A percentile compares a stretch with the other conserved stretches of the same genome.
Evolutionary conservation across 2,888 invertebrate species (phyloP).

Genomic region (Chromoteleia sp.): DNA sequence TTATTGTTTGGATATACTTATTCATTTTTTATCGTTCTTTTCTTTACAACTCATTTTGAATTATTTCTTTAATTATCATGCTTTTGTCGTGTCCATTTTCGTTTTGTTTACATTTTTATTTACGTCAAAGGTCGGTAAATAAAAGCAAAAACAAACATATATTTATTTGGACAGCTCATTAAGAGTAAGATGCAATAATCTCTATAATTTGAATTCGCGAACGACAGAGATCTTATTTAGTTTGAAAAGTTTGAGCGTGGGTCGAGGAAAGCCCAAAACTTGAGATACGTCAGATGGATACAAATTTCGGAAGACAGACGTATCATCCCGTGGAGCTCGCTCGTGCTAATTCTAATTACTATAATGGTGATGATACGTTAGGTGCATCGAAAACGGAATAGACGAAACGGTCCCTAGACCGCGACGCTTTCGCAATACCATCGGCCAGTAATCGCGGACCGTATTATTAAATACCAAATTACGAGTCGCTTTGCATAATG

Average conservation of each 20-base stretch:
- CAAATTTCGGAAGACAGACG: constrained; percentile 62
- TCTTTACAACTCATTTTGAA: no score
- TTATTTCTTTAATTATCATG: no score
- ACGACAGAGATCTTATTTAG: constrained; percentile 36
- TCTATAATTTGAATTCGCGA: constrained; percentile 28
- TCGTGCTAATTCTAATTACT: constrained; percentile 66
- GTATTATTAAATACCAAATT: constrained; percentile 66
- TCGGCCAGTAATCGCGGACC: constrained; percentile 32
- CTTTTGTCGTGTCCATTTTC: no score
- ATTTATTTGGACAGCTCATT: constrained; percentile 29
- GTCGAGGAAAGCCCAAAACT: constrained; percentile 26
- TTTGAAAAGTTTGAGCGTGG: constrained; percentile 22
- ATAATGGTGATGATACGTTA: constrained; percentile 68
- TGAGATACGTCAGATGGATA: constrained; percentile 35
- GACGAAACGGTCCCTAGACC: constrained; percentile 63
- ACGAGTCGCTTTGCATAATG: constrained; percentile 61
- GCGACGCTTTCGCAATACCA: constrained; percentile 5
- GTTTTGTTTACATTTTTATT: no score
- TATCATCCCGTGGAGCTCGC: constrained; percentile 48
- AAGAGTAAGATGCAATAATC: constrained; percentile 14
- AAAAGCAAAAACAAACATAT: constrained; percentile 14
- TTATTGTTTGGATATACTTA: no score
- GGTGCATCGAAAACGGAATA: constrained; percentile 59
- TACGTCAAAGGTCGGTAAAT: no score
- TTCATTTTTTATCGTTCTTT: no score